Conservation (phyloP, 92 coral and sea anemone genomes). For the Muricea muricata region DNA sequence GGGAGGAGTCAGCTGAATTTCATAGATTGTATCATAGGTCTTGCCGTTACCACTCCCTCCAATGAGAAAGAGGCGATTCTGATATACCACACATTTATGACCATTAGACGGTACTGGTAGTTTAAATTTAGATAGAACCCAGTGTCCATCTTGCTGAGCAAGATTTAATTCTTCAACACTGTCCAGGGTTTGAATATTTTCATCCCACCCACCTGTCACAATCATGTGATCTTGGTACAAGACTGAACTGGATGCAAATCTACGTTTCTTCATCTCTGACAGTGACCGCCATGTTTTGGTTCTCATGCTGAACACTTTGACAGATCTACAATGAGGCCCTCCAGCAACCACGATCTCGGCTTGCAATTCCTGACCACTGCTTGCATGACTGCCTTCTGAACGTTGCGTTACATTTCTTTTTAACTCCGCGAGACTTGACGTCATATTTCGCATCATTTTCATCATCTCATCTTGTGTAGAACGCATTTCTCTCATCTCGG, state of each 20-base stretch:
- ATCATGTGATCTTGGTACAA: slow-evolving; percentile 1
- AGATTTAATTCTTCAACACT: not conserved
- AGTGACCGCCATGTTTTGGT: slow-evolving; percentile 1
- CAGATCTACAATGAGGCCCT: not conserved
- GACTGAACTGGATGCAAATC: not conserved
- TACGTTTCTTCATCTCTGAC: not conserved
- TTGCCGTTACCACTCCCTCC: not conserved
- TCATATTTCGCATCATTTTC: not conserved
- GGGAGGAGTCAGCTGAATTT: not conserved
- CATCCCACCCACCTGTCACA: not conserved
- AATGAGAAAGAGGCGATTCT: not conserved
- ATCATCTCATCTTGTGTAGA: not conserved
- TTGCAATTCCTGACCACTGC: slow-evolving; percentile 22
- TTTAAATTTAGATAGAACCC: not conserved
- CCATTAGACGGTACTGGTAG: not conserved
- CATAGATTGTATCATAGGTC: not conserved
- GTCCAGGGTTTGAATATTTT: not conserved
- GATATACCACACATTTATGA: not conserved
- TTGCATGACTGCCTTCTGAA: slow-evolving; percentile 50
- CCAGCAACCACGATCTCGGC: slow-evolving; percentile 8
- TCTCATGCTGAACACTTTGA: slow-evolving; percentile 4
- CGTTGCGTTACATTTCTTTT: slow-evolving; percentile 57
- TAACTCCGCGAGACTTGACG: slow-evolving; percentile 33
- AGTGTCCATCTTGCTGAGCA: not conserved
- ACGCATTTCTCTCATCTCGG: not conserved